Percentiles rank a stretch among this genome's conserved stretches.
Evolutionary conservation across 2,113 vertebrate genomes (phyloP).

Genomic region (Crotalus helleri): DNA sequence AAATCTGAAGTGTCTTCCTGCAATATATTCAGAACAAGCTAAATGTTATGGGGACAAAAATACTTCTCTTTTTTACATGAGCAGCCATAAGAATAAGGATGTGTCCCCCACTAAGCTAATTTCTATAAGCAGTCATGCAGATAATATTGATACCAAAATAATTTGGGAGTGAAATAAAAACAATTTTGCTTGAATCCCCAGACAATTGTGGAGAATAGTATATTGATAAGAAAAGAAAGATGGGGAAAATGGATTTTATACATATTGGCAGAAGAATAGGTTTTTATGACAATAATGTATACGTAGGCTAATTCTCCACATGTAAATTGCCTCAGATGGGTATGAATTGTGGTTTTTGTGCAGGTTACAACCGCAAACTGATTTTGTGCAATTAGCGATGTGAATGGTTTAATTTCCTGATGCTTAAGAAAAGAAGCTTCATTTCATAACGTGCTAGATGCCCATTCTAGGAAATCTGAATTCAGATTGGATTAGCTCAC

Average conservation of each 20-base stretch:
- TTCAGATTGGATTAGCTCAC: slow-evolving; percentile 49
- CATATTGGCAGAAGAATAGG: background rate
- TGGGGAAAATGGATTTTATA: background rate
- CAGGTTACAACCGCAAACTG: background rate
- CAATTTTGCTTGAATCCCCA: background rate
- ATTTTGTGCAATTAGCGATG: slow-evolving; percentile 1
- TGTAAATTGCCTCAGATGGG: background rate
- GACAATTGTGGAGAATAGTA: background rate
- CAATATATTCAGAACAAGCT: background rate
- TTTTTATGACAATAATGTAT: slow-evolving; percentile 11
- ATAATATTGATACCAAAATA: background rate
- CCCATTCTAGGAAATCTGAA: slow-evolving; percentile 26
- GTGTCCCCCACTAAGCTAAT: background rate
- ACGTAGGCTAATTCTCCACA: background rate
- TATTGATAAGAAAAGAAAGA: background rate
- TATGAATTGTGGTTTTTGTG: slow-evolving; percentile 15
- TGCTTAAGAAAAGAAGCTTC: slow-evolving; percentile 5
- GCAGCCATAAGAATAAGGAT: background rate
- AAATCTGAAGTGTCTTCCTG: background rate
- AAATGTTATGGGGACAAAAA: background rate
- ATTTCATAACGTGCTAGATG: slow-evolving; percentile 17
- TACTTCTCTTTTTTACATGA: background rate
- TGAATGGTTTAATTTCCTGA: slow-evolving; percentile 39
- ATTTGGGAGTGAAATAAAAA: background rate
- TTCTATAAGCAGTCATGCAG: background rate